Evolutionary conservation across 2,113 vertebrate genomes (phyloP).

Genomic region (Gopherus evgoodei): DNA sequence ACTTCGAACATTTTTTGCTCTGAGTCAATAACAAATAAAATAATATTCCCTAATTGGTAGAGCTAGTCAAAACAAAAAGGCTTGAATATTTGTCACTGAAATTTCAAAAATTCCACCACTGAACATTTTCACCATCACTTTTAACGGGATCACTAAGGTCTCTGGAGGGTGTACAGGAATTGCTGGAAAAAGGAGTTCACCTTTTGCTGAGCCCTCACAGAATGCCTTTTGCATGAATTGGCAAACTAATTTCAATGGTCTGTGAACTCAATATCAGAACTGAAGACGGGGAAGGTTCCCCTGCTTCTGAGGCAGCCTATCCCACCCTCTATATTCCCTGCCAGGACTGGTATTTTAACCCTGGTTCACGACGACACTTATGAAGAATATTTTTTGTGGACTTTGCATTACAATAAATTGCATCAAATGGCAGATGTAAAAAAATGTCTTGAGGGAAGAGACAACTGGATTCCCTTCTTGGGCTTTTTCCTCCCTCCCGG

Average conservation of each 20-base stretch:
- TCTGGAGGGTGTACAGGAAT: background rate
- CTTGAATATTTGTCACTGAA: too few relatives aligned
- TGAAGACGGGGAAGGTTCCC: background rate
- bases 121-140: background rate
- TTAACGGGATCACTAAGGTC: background rate
- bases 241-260: background rate
- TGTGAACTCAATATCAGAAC: accelerated
- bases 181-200: background rate
- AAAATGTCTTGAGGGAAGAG: background rate
- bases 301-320: background rate
- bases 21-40: background rate
- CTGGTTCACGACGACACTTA: background rate
- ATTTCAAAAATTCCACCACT: too few relatives aligned
- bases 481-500: background rate
- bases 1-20: background rate
- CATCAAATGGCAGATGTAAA: background rate
- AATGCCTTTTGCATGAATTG: background rate
- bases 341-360: background rate
- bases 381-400: background rate
- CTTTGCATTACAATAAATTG: constrained; percentile 4
- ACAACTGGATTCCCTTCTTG: background rate
- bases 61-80: background rate
- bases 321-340: background rate
- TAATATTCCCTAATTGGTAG: background rate
- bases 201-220: background rate